Conservation (phyloP, 2,888 invertebrate species). For the Lepidocyrtinus sp. region DNA sequence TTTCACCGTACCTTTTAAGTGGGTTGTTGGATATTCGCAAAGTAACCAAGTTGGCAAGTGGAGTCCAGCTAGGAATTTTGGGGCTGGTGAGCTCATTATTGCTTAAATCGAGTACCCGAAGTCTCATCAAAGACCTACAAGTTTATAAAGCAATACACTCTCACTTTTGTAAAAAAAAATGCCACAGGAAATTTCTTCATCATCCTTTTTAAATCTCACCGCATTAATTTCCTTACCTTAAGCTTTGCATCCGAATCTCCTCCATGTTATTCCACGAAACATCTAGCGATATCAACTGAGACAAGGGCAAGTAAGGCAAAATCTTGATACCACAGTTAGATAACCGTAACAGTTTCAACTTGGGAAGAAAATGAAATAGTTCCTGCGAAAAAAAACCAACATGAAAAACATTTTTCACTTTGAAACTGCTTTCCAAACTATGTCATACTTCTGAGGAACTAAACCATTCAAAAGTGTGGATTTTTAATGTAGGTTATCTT, state of each 20-base stretch:
- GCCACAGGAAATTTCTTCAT: too few relatives aligned
- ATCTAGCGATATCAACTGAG: constrained; percentile 84
- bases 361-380: constrained; percentile 88
- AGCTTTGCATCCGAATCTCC: constrained; percentile 80
- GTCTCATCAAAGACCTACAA: constrained; percentile 72
- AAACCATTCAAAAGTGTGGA: neutral
- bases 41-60: constrained; percentile 81
- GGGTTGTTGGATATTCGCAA: constrained; percentile 89
- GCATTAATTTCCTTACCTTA: constrained; percentile 74
- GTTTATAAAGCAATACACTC: too few relatives aligned
- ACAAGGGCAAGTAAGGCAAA: constrained; percentile 82
- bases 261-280: constrained; percentile 84
- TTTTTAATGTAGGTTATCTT: constrained; percentile 15
- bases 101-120: constrained; percentile 81
- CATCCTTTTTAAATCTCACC: too few relatives aligned
- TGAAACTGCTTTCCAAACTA: neutral
- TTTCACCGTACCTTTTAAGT: constrained; percentile 74
- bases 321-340: constrained; percentile 84
- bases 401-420: constrained; percentile 12
- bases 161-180: too few relatives aligned
- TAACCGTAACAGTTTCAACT: constrained; percentile 83
- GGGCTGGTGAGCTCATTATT: constrained; percentile 83
- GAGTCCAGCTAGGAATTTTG: constrained; percentile 83
- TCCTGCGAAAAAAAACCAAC: constrained; percentile 73
- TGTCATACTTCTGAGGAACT: neutral